Evolutionary conservation across 2,888 invertebrate genomes (phyloP).

Genomic region (Polyommatus iphigenia): DNA sequence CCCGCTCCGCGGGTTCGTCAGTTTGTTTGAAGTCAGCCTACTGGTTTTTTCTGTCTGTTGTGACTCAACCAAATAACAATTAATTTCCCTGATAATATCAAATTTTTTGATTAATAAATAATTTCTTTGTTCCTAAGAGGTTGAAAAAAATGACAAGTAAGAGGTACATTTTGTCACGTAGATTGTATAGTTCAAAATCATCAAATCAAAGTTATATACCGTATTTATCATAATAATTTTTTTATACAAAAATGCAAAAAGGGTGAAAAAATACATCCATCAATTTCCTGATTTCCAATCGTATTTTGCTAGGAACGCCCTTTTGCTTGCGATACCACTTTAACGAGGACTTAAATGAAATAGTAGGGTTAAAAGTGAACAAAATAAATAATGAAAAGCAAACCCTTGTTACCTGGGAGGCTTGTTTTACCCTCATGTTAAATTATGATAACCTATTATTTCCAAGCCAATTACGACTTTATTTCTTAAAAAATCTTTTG

Average conservation of each 20-base stretch:
- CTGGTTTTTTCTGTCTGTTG: no score
- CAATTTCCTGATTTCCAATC: neutral
- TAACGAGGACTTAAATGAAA: constrained; percentile 6
- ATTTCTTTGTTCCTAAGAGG: no score
- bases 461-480: neutral
- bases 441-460: constrained; percentile 19
- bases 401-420: constrained; percentile 15
- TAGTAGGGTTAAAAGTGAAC: constrained; percentile 21
- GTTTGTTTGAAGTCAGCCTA: no score
- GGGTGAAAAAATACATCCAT: neutral
- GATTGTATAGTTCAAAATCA: no score
- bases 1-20: no score
- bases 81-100: no score
- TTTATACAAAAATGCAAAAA: neutral
- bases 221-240: no score
- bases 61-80: no score
- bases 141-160: no score
- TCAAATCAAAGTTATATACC: neutral
- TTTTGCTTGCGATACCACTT: neutral
- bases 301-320: neutral
- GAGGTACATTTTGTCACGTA: no score
- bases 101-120: no score
- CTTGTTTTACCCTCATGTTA: constrained; percentile 9
- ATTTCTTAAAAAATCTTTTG: neutral
- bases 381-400: constrained; percentile 2